Evolutionary conservation across 37 sponge, comb jelly and placozoan genomes (phyloP), one percentile per base, ranked within the genome.

Genomic region (Diacarnus erythraeanus): DNA sequence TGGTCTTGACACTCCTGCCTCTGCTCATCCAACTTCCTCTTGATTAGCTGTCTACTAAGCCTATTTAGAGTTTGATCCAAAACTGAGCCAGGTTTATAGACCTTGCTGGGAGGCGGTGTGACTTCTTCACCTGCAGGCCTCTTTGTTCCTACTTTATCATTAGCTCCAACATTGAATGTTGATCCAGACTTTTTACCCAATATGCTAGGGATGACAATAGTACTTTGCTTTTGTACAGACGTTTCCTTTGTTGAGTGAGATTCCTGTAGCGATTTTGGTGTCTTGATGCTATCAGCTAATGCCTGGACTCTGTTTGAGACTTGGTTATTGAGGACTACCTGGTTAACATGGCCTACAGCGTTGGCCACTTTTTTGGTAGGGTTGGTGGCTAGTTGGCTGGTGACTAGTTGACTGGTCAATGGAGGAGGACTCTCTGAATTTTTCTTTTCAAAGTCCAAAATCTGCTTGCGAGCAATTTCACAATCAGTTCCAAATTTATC

Each of bases 391-490:
- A 38, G 23, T 2, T 21, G 21, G 54, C 35, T 66, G 18, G 42
- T 79, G 26, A 23, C 54, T n/a, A 38, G 40, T 15, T 77, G 23
- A n/a, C 65, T 77, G 0, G 65, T 77, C 42, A 77, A 29, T 39
- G 80, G 70, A 38, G 80, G 80, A 12, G 70, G 80, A 2, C 40
- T 71, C 8, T 72, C 37, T 20, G 30, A 0, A 20, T 47, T 12
- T 36, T 65, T 51, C 60, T 65, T 81, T 75, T 87, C 88, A 10
- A 76, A 44, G 27, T 31, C 61, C 2, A 81, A 10, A n/a, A 87
- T 66, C 47, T 87, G 82, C 30, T 87, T 87, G 9, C 66, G 43
- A 0, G 88, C 86, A 41, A 81, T 78, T 38, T 93, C 93, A 59
- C 80, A 81, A 47, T 93, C 81, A 1, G 59, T 17, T 31, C 79